phyloP scores from a whole-genome alignment of 2,113 vertebrate species.

The Ctenomys sociabilis region DNA sequence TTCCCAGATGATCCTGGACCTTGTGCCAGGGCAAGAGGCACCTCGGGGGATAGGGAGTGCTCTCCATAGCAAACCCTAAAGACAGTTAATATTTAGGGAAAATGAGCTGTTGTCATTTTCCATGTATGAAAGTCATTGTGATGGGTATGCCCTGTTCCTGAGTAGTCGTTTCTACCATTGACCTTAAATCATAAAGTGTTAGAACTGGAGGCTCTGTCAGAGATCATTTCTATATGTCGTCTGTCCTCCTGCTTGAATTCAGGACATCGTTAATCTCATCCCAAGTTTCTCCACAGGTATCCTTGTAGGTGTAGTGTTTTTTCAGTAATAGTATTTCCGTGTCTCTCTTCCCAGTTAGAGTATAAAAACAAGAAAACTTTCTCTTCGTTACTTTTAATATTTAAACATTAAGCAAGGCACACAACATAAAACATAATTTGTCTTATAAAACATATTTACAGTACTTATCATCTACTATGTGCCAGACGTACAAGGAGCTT shows the following conservation, averaged over 20 bases:
- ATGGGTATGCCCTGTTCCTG: neutral
- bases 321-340: neutral
- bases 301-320: neutral
- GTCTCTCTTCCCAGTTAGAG: neutral
- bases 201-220: neutral
- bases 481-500: neutral
- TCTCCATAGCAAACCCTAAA: neutral
- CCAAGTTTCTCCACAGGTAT: neutral
- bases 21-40: neutral
- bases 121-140: neutral
- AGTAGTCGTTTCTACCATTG: neutral
- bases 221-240: neutral
- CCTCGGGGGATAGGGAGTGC: neutral
- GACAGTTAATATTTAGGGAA: neutral
- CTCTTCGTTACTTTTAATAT: neutral
- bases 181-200: neutral
- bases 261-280: neutral
- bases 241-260: neutral
- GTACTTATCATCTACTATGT: neutral
- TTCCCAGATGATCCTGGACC: neutral
- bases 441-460: no score
- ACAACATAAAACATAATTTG: neutral
- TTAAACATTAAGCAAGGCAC: neutral
- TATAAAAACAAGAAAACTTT: neutral
- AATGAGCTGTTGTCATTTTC: neutral